Evolutionary conservation across 2,113 vertebrate genomes (phyloP).

Genomic region (Bos taurus): DNA sequence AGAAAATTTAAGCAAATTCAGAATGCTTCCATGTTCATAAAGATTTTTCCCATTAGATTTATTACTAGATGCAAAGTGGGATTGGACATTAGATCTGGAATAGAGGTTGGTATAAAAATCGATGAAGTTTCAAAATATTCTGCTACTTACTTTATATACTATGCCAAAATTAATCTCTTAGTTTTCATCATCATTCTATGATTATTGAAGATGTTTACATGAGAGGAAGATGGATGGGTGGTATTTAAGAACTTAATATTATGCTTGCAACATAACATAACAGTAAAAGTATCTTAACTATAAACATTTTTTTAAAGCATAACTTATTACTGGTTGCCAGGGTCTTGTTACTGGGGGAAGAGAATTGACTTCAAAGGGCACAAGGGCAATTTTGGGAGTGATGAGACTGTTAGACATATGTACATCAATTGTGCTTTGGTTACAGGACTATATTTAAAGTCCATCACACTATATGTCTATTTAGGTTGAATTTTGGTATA

Average conservation of each 20-base stretch:
- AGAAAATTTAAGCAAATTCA: background rate
- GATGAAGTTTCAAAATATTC: background rate
- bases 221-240: rapidly evolving
- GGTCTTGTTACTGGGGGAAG: background rate
- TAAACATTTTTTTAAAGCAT: background rate
- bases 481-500: background rate
- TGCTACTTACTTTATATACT: background rate
- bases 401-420: background rate
- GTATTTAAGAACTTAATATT: background rate
- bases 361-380: background rate
- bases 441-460: background rate
- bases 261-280: background rate
- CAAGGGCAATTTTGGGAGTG: background rate
- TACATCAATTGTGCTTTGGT: background rate
- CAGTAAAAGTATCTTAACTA: background rate
- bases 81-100: background rate
- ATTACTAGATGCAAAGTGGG: background rate
- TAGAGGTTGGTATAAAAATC: background rate
- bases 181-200: background rate
- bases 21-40: background rate
- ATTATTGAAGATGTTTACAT: background rate
- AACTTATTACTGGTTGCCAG: background rate
- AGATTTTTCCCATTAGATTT: background rate
- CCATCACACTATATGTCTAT: background rate
- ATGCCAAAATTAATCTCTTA: background rate